Evolutionary conservation across 2,113 vertebrate species (phyloP), one percentile per base, ranked within the genome.

Genomic region (Labeo rohita): DNA sequence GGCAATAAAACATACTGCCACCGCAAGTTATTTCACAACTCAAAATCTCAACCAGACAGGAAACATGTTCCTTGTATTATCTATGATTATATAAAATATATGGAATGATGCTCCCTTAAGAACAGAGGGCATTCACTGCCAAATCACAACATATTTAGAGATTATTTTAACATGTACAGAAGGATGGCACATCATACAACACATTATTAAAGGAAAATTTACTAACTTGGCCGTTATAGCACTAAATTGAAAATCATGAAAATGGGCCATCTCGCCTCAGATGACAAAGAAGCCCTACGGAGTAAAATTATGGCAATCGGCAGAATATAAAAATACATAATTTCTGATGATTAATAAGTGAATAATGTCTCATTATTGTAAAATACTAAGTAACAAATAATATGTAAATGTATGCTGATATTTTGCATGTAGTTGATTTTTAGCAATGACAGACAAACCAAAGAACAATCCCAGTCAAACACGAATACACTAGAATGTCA

Each of bases 1-100:
- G 75, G 68, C 73, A 87, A 85, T 86, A 84, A 87, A 88, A 84
- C 70, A 82, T 50, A 47, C 49, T 80, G 81, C 52, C 74, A 88
- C 3, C 68, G 16, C 82, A 36, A 54, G 82, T 84, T 84, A 84
- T 73, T 73, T 84, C 66, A 45, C 21, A 13, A 82, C 61, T 80
- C 81, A 61, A 61, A 85, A 70, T 76, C 59, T 43, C 59, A 82
- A 76, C 54, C 28, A 87, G 85, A 65, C 80, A 18, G 23, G 43
- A 3, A 50, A n/a, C 77, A 76, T n/a, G 6, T 45, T 36, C 54
- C 82, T 15, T 7, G 39, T 34, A 21, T 59, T 43, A 73, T 13
- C 82, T 56, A n/a, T 4, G 4, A 45, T 73, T 59, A 63, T 80
- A 63, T 59, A 18, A 45, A 63, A 23, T 21, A 77, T 52, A 54